Conservation (phyloP, 2,888 invertebrate genomes). For the Capitulum mitella region DNA sequence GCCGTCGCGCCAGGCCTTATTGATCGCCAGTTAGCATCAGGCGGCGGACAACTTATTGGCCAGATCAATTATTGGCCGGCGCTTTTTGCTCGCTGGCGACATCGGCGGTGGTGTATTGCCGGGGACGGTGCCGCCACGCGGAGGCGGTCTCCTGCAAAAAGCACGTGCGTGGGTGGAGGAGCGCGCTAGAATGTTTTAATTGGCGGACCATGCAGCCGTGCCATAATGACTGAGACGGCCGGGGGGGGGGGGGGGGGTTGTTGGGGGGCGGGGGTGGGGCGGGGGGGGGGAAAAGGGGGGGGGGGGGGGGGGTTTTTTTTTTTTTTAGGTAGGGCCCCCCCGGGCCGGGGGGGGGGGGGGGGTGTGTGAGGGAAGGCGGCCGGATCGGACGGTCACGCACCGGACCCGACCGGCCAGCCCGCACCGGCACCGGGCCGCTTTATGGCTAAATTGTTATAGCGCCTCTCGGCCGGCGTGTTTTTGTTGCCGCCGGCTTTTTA, state of each 20-base stretch:
- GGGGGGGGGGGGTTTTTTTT: too few species aligned
- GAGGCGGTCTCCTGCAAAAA: background rate
- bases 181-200: constrained; percentile 13
- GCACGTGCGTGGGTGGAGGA: background rate
- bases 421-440: background rate
- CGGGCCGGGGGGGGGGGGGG: background rate
- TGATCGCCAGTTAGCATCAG: background rate
- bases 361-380: background rate
- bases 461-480: background rate
- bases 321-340: too few species aligned
- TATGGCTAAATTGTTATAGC: constrained; percentile 9
- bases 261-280: background rate
- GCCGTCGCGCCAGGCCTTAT: background rate
- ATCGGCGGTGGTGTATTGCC: background rate
- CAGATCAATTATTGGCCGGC: background rate
- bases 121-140: background rate
- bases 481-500: constrained; percentile 16
- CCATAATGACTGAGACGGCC: background rate
- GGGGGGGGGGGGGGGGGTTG: background rate
- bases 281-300: background rate
- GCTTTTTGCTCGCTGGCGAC: background rate
- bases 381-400: background rate
- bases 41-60: background rate
- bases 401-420: background rate
- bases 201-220: background rate